Conservation (phyloP, 1,140 invertebrate genomes). For the Drosophila neocordata region DNA sequence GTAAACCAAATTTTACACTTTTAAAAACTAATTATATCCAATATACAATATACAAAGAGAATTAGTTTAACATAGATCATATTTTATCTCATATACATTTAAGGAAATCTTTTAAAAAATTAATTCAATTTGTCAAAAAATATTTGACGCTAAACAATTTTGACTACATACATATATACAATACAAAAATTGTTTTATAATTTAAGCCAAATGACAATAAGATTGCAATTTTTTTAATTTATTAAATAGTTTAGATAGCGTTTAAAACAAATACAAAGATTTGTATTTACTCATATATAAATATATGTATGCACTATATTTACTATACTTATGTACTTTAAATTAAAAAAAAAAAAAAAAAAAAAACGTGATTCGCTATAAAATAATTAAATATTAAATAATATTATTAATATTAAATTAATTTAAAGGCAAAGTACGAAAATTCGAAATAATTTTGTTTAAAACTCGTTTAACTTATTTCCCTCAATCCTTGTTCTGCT, state of each 20-base stretch:
- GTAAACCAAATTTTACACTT: not conserved
- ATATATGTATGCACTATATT: not conserved
- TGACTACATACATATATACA: no score
- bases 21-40: no score
- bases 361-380: not conserved
- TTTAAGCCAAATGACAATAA: not conserved
- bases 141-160: not conserved
- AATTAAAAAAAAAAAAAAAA: not conserved
- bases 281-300: no score
- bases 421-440: not conserved
- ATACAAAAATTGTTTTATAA: not conserved
- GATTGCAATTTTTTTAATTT: no score
- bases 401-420: not conserved
- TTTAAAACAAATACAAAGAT: no score
- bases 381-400: not conserved
- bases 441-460: not conserved
- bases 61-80: not conserved
- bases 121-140: not conserved
- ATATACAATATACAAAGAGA: constrained; percentile 3
- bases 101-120: not conserved
- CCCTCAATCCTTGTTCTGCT: constrained; percentile 20
- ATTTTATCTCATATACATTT: not conserved
- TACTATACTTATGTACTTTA: not conserved
- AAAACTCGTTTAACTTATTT: constrained; percentile 20
- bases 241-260: no score